A percentile compares a stretch with the other conserved stretches of the same genome.
These are phyloP conservation scores for Chloroceryle aenea DNA, from an alignment of 2,113 vertebrate genomes.

Conservation along the genomic window DNA sequence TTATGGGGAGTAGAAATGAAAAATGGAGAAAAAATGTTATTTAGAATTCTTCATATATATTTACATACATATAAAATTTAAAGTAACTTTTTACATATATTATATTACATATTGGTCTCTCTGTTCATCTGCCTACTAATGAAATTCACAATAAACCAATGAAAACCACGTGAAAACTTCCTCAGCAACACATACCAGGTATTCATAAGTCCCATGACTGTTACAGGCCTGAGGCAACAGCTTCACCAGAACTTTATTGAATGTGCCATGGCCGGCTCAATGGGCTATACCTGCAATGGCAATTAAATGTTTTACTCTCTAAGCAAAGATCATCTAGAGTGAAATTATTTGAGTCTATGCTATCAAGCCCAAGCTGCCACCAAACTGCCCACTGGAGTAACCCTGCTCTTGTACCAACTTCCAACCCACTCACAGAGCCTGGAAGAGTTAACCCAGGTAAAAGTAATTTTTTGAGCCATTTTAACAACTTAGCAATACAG, in stretches of 20 bases:
- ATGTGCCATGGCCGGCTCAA: background rate
- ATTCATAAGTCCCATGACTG: background rate
- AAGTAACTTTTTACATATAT: background rate
- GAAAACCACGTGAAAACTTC: background rate
- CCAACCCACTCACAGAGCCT: background rate
- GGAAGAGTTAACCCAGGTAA: background rate
- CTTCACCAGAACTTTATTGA: background rate
- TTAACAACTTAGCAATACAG: background rate
- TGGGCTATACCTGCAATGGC: background rate
- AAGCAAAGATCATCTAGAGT: background rate
- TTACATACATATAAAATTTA: background rate
- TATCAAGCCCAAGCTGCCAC: background rate
- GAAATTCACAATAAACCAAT: background rate
- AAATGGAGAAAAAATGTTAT: background rate
- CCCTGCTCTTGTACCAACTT: background rate
- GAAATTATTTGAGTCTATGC: background rate
- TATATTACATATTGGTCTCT: background rate
- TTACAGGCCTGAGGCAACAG: background rate
- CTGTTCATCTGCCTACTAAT: background rate
- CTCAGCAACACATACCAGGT: rapidly evolving
- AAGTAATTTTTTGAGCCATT: background rate
- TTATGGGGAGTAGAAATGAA: background rate
- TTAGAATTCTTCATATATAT: background rate
- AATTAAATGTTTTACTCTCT: background rate
- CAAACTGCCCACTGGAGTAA: background rate